Conservation (phyloP, 1,140 invertebrate species). For the Monomorium pharaonis region DNA sequence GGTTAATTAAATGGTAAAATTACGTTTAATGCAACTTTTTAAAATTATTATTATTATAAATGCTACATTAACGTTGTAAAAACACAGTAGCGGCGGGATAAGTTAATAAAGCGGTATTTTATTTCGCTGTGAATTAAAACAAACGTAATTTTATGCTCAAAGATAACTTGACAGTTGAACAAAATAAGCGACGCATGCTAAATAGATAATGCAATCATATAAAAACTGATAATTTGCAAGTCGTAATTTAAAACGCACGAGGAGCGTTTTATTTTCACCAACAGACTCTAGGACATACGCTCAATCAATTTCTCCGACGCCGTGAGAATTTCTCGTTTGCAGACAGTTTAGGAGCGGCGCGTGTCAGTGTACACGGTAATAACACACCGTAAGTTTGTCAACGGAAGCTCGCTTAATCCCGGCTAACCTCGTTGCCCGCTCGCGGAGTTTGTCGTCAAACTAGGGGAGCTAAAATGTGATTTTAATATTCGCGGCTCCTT, state of each 20-base stretch:
- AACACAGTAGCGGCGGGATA: background rate
- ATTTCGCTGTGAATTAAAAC: conserved; percentile 11
- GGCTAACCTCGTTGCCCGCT: conserved; percentile 75
- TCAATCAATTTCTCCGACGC: conserved; percentile 35
- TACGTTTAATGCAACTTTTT: background rate
- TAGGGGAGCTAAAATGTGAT: conserved; percentile 79
- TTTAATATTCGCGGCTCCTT: conserved; percentile 82
- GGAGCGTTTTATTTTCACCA: background rate
- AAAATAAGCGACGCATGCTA: background rate
- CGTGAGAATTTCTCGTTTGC: conserved; percentile 60
- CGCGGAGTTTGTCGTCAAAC: conserved; percentile 74
- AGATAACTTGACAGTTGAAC: background rate
- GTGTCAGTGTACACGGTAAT: conserved; percentile 49
- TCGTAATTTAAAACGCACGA: background rate
- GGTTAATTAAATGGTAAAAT: background rate
- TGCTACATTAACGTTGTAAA: background rate
- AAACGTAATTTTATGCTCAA: background rate
- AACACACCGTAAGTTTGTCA: conserved; percentile 61
- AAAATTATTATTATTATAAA: conserved; percentile 2
- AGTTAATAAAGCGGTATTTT: conserved; percentile 6
- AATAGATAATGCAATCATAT: background rate
- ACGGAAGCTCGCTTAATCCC: conserved; percentile 76
- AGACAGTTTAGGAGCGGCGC: conserved; percentile 57
- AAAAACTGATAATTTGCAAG: background rate
- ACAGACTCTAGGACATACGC: background rate